Percentiles rank a stretch among this genome's conserved stretches.
Evolutionary conservation across 2,113 vertebrate genomes (phyloP).

Genomic region (Mandrillus leucophaeus): DNA sequence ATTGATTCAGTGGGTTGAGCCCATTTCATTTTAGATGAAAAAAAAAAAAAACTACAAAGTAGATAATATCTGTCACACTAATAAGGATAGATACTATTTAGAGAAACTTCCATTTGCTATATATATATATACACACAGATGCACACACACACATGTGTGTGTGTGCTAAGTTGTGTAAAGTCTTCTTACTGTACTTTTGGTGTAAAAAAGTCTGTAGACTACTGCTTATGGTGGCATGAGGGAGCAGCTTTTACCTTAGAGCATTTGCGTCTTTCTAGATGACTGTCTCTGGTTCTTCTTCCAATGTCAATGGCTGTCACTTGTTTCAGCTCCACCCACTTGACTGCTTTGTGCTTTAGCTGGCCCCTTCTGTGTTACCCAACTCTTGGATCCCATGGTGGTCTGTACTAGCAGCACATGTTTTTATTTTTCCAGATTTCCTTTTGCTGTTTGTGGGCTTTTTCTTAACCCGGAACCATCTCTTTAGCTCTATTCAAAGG

Average conservation of each 20-base stretch:
- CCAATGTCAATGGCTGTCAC: neutral
- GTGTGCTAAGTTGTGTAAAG: neutral
- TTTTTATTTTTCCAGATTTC: neutral
- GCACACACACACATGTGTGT: neutral
- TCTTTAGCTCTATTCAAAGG: neutral
- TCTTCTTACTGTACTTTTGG: neutral
- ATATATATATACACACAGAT: neutral
- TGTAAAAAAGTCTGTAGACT: neutral
- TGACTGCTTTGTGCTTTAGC: neutral
- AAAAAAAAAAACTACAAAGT: neutral
- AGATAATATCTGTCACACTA: neutral
- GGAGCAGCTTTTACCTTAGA: neutral
- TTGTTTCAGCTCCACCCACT: neutral
- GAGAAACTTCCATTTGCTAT: neutral
- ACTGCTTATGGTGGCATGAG: neutral
- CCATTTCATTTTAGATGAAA: neutral
- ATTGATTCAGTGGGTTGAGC: neutral
- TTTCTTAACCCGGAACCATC: neutral
- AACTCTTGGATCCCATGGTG: neutral
- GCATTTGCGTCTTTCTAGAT: neutral
- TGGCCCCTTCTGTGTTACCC: neutral
- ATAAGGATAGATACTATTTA: neutral
- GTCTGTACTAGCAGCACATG: fast-evolving
- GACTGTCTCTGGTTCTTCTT: neutral
- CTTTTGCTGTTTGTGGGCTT: neutral